Evolutionary conservation across 2,113 vertebrate species (phyloP).

Genomic region (Ceuthmochares aereus): DNA sequence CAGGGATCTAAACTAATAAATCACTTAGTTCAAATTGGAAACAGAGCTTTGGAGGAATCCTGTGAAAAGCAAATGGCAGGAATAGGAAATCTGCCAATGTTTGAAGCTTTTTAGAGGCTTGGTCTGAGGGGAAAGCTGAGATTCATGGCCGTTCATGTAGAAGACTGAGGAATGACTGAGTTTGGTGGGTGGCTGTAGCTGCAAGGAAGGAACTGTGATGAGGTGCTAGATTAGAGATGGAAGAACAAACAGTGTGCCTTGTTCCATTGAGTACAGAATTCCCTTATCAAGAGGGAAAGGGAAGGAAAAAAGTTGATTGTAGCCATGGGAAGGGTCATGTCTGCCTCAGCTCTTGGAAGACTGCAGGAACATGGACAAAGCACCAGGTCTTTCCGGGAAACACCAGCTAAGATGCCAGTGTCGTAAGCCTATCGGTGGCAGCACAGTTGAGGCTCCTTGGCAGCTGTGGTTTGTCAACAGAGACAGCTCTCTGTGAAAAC

Average conservation of each 20-base stretch:
- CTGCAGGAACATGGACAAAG: not conserved
- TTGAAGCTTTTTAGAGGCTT: not conserved
- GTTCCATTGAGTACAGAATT: not conserved
- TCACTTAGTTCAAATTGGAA: not conserved
- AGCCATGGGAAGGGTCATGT: not conserved
- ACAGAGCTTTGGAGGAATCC: not conserved
- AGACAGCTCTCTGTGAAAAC: not conserved
- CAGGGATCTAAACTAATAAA: not conserved
- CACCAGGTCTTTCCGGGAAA: not conserved
- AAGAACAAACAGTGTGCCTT: not conserved
- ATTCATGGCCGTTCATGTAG: not conserved
- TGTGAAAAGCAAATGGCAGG: not conserved
- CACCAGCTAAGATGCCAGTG: not conserved
- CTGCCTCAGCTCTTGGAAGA: not conserved
- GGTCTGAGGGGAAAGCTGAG: not conserved
- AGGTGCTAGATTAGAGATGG: accelerated
- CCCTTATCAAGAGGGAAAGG: not conserved
- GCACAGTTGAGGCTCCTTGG: not conserved
- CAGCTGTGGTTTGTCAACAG: constrained; percentile 10
- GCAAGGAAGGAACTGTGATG: not conserved
- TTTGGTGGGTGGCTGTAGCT: not conserved
- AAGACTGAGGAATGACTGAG: not conserved
- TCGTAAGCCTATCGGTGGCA: not conserved
- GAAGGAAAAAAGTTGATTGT: not conserved
- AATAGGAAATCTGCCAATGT: not conserved